These are phyloP conservation scores for Rhinoraja longicauda DNA, from an alignment of 2,797 vertebrate species.

Conservation along the genomic window DNA sequence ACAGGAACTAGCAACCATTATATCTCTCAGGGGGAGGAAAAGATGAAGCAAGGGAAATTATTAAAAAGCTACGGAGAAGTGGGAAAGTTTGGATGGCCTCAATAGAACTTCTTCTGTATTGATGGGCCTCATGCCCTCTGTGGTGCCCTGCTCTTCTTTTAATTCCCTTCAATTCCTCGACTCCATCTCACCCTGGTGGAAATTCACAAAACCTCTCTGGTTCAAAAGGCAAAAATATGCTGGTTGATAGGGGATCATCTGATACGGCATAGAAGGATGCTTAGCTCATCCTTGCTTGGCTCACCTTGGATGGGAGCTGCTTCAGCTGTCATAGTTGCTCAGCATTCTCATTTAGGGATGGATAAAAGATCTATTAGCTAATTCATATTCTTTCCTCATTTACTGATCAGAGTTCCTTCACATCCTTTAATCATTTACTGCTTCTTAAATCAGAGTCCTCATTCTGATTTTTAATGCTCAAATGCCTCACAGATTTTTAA, in stretches of 20 bases:
- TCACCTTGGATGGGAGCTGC: neutral
- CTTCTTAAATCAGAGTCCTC: no score
- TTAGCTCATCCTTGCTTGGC: neutral
- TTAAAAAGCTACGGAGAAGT: neutral
- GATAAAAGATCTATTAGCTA: neutral
- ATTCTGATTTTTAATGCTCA: neutral
- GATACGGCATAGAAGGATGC: neutral
- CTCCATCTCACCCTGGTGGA: neutral
- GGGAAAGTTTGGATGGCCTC: neutral
- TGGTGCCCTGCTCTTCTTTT: neutral
- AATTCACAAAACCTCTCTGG: neutral
- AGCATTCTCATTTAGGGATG: neutral
- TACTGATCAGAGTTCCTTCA: neutral
- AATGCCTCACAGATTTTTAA: neutral
- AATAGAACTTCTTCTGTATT: neutral
- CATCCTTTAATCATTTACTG: neutral
- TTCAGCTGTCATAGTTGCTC: neutral
- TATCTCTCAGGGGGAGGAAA: neutral
- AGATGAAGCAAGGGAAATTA: neutral
- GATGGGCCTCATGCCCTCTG: neutral
- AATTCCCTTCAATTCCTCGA: neutral
- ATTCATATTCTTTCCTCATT: neutral
- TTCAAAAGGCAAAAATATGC: neutral
- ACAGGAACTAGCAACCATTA: neutral
- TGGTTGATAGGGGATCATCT: neutral